These are phyloP conservation scores for Orthosia gothica DNA, from an alignment of 2,888 invertebrate genomes.

Conservation along the genomic window DNA sequence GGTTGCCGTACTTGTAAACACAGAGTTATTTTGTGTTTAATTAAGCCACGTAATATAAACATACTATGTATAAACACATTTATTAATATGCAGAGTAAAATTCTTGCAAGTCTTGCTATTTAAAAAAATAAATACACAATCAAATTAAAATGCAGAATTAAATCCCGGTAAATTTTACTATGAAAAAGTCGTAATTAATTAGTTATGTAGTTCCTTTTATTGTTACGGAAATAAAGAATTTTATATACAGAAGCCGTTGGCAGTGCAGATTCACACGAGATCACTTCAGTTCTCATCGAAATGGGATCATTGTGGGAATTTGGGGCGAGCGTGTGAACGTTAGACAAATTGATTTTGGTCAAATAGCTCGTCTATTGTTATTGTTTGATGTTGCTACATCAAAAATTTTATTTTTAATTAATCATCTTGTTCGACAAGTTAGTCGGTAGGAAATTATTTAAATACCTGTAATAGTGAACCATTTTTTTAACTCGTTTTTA, in stretches of 20 bases:
- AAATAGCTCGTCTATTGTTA: too few relatives aligned
- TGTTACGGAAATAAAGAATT: background rate
- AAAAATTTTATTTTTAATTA: too few relatives aligned
- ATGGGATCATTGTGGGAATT: background rate
- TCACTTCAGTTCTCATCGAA: constrained; percentile 10
- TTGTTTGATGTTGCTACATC: too few relatives aligned
- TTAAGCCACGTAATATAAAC: background rate
- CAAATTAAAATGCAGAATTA: background rate
- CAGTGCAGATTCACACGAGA: constrained; percentile 21
- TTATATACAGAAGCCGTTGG: constrained; percentile 10
- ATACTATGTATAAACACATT: background rate
- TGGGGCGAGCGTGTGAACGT: background rate
- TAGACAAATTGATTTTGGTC: background rate
- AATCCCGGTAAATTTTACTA: too few relatives aligned
- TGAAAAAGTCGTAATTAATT: background rate
- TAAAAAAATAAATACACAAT: background rate
- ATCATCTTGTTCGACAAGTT: too few relatives aligned
- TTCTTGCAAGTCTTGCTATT: too few relatives aligned
- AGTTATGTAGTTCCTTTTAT: background rate
- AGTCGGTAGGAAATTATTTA: too few relatives aligned
- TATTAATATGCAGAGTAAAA: background rate
- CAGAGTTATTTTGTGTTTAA: background rate
- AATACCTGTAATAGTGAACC: too few relatives aligned
- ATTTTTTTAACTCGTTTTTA: too few relatives aligned
- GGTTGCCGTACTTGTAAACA: constrained; percentile 16